Evolutionary conservation across 2,797 vertebrate species (phyloP).

Genomic region (Erethizon dorsatum): DNA sequence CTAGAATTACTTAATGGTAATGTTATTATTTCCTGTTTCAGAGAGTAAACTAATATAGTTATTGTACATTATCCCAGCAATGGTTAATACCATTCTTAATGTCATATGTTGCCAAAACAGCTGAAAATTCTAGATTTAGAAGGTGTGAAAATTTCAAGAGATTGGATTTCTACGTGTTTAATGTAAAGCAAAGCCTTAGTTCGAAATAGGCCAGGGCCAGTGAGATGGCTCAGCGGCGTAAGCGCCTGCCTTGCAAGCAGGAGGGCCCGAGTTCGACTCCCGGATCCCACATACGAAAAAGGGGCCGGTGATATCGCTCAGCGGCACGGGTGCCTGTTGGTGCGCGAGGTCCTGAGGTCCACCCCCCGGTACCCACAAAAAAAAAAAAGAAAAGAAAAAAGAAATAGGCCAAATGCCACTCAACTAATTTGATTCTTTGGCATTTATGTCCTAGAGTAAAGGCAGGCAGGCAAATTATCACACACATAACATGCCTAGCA

Average conservation of each 20-base stretch:
- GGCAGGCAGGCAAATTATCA: conserved; percentile 9
- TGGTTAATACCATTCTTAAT: background rate
- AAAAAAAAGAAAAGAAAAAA: too few relatives aligned
- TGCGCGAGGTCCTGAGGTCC: too few relatives aligned
- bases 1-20: conserved; percentile 31
- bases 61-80: background rate
- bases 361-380: too few relatives aligned
- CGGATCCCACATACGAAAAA: too few relatives aligned
- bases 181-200: background rate
- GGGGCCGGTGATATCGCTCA: too few relatives aligned
- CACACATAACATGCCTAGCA: background rate
- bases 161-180: conserved; percentile 37
- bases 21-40: conserved; percentile 28
- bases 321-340: too few relatives aligned
- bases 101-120: conserved; percentile 19
- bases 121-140: conserved; percentile 46
- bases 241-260: too few relatives aligned
- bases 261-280: too few relatives aligned
- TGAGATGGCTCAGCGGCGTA: too few relatives aligned
- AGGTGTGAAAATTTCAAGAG: conserved; percentile 41
- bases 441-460: conserved; percentile 17
- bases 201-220: background rate
- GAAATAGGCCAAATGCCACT: background rate
- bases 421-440: conserved; percentile 9
- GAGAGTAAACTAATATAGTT: conserved; percentile 1